A percentile compares a stretch with the other conserved stretches of the same genome.
These are phyloP conservation scores for Alligator mississippiensis DNA, from an alignment of 2,113 vertebrate species.

Conservation along the genomic window DNA sequence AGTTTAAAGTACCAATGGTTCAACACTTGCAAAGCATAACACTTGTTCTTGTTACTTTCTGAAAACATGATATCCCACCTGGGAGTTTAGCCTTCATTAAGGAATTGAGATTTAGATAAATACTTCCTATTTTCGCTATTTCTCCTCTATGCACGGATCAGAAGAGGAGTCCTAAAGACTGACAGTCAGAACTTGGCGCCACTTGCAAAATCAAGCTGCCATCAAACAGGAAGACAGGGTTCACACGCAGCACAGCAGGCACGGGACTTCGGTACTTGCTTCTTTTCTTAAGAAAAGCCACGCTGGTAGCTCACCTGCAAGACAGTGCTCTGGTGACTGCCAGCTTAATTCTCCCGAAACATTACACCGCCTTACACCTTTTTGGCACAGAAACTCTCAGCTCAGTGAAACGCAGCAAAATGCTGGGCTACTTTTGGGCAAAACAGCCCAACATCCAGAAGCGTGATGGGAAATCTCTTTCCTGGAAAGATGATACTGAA, in stretches of 20 bases:
- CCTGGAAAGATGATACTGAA: slow-evolving; percentile 32
- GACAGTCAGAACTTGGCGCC: background rate
- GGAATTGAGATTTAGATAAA: background rate
- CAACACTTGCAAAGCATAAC: background rate
- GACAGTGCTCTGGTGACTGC: background rate
- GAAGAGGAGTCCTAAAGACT: background rate
- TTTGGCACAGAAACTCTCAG: slow-evolving; percentile 16
- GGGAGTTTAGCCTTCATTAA: slow-evolving; percentile 44
- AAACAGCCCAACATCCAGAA: slow-evolving; percentile 45
- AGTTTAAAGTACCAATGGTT: background rate
- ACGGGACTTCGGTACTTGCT: background rate
- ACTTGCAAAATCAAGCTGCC: background rate
- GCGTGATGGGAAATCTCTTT: slow-evolving; percentile 46
- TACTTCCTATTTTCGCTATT: background rate
- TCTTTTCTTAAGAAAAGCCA: background rate
- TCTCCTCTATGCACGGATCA: background rate
- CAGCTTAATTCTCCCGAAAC: background rate
- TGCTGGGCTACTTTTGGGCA: slow-evolving; percentile 45
- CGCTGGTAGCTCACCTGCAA: background rate
- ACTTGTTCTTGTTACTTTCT: background rate
- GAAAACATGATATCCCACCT: background rate
- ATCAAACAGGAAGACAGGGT: background rate
- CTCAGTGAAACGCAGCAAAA: slow-evolving; percentile 47
- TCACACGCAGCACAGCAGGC: no score
- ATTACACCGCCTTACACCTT: background rate